A percentile compares a stretch with the other conserved stretches of the same genome.
Conservation (phyloP, 2,113 vertebrate genomes). For the Tachysurus fulvidraco region DNA sequence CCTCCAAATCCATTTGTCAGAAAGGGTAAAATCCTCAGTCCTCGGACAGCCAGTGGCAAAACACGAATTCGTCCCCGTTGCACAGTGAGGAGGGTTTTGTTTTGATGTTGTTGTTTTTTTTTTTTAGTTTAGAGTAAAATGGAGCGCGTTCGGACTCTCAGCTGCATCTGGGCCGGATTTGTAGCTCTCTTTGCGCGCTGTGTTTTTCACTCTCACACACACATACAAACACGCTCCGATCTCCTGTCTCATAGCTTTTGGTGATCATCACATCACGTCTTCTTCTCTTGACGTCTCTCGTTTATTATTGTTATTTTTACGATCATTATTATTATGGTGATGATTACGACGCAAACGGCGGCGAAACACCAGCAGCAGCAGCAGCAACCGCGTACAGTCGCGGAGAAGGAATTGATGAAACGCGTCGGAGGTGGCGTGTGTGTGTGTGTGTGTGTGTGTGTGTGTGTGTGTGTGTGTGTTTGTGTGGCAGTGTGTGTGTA, state of each 20-base stretch:
- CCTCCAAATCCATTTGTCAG: background rate
- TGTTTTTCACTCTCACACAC: slow-evolving; percentile 31
- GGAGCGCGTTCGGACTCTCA: slow-evolving; percentile 57
- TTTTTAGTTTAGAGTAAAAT: slow-evolving; percentile 52
- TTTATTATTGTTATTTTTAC: slow-evolving; percentile 5
- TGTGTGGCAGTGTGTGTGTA: background rate
- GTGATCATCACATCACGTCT: slow-evolving; percentile 43
- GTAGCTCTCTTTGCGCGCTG: background rate
- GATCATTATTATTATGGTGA: background rate
- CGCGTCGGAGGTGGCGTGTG: slow-evolving; percentile 42
- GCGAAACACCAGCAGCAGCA: slow-evolving; percentile 9
- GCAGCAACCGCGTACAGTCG: slow-evolving; percentile 40
- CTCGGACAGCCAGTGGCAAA: background rate
- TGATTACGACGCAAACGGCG: slow-evolving; percentile 8
- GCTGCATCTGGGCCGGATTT: background rate
- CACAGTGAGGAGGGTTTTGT: background rate
- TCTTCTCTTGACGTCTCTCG: slow-evolving; percentile 20
- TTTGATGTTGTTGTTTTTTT: background rate
- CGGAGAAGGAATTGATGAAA: slow-evolving; percentile 53
- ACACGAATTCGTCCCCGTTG: background rate
- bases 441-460: slow-evolving; percentile 4
- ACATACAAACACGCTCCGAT: slow-evolving; percentile 14
- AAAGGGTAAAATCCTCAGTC: background rate
- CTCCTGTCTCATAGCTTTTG: slow-evolving; percentile 47
- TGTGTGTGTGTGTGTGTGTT: background rate